These are phyloP conservation scores for Stigmatopora argus DNA, from an alignment of 2,113 vertebrate species.

Conservation along the genomic window DNA sequence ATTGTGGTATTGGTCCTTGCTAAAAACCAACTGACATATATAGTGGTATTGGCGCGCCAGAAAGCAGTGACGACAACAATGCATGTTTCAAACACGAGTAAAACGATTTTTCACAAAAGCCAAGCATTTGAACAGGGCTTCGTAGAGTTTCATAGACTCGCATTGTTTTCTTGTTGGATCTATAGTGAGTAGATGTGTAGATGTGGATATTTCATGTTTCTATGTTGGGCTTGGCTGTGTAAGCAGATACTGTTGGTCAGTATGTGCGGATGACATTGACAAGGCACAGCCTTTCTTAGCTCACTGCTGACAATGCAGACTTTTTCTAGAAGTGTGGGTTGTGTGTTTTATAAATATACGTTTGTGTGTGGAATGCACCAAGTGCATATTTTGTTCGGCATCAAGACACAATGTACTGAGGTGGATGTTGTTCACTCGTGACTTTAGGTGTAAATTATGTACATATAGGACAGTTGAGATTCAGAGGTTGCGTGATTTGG, in stretches of 20 bases:
- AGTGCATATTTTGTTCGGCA: slow-evolving; percentile 9
- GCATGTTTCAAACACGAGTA: too few relatives aligned
- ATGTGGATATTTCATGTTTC: slow-evolving; percentile 1
- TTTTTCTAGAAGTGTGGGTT: slow-evolving; percentile 8
- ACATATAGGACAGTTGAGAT: slow-evolving; percentile 2
- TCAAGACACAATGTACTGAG: slow-evolving; percentile 18
- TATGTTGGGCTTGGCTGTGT: slow-evolving; percentile 2
- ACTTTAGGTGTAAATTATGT: slow-evolving; percentile 8
- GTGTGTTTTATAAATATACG: neutral
- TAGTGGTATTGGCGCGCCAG: too few relatives aligned
- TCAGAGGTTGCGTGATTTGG: neutral
- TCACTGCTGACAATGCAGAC: slow-evolving; percentile 38
- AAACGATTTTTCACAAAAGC: neutral
- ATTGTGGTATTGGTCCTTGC: too few relatives aligned
- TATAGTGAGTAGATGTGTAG: neutral
- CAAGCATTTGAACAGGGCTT: neutral
- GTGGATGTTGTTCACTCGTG: slow-evolving; percentile 7
- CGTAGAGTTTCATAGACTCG: neutral
- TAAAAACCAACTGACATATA: too few relatives aligned
- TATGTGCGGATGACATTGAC: slow-evolving; percentile 39
- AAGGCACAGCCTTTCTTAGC: slow-evolving; percentile 22
- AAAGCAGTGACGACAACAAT: too few relatives aligned
- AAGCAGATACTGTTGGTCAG: slow-evolving; percentile 16
- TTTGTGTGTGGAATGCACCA: slow-evolving; percentile 1
- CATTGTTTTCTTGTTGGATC: too few relatives aligned